Conservation (phyloP, 1,140 invertebrate species). For the Polypedilum vanderplanki region DNA sequence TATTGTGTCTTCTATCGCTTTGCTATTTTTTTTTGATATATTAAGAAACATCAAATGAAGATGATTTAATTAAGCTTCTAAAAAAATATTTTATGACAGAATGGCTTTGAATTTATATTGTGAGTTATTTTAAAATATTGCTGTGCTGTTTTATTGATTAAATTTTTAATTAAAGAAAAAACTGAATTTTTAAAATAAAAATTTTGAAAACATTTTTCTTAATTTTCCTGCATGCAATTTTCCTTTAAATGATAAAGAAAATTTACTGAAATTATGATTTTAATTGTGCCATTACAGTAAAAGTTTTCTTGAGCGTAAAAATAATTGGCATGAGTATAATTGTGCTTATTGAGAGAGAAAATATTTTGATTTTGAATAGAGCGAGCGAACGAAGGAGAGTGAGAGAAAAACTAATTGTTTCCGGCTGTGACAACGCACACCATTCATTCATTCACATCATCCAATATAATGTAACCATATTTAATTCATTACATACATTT, state of each 20-base stretch:
- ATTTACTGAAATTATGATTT: background rate
- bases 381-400: too few relatives aligned
- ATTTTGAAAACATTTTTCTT: background rate
- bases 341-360: background rate
- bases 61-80: slow-evolving; percentile 6
- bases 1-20: background rate
- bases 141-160: background rate
- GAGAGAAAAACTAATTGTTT: slow-evolving; percentile 10
- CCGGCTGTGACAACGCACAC: background rate
- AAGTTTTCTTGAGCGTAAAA: slow-evolving; percentile 21
- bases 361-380: slow-evolving; percentile 6
- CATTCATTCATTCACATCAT: too few relatives aligned
- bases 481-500: too few relatives aligned
- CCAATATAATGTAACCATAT: too few relatives aligned
- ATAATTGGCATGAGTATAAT: slow-evolving; percentile 23
- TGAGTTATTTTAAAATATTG: background rate
- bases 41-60: background rate
- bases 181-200: background rate
- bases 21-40: background rate
- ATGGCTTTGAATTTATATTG: background rate
- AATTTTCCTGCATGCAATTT: background rate
- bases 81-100: background rate
- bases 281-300: background rate
- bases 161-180: too few relatives aligned
- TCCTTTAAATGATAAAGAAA: background rate